A percentile compares a stretch with the other conserved stretches of the same genome.
phyloP scores from a whole-genome alignment of 2,113 vertebrate species.

The Amphilophus citrinellus region DNA sequence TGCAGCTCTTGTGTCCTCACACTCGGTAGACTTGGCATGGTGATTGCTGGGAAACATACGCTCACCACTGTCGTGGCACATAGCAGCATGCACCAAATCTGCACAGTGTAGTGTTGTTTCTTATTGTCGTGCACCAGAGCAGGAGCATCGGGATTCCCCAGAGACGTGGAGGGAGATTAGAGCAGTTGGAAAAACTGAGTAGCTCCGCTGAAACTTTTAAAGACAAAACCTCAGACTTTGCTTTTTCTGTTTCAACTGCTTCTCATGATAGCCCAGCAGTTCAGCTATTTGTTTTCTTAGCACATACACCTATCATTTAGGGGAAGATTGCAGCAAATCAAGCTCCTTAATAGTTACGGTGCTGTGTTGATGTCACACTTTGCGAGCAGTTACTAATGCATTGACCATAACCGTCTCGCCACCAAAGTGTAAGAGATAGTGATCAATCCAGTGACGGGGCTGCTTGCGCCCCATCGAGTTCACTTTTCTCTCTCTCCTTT shows the following conservation, averaged over 20 bases:
- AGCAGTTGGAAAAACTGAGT: background rate
- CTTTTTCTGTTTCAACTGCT: background rate
- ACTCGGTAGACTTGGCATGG: background rate
- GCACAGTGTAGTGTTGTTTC: too few species aligned
- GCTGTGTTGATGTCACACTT: background rate
- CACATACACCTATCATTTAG: background rate
- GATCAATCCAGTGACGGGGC: background rate
- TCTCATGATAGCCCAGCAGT: background rate
- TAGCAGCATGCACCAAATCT: background rate
- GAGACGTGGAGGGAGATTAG: background rate
- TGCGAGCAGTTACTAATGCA: background rate
- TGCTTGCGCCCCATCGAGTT: background rate
- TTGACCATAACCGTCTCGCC: background rate
- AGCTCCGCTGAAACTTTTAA: background rate
- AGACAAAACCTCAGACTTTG: background rate
- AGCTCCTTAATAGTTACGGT: too few species aligned
- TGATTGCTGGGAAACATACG: background rate
- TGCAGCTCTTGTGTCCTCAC: background rate
- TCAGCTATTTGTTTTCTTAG: background rate
- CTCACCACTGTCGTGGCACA: background rate
- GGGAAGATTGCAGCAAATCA: background rate
- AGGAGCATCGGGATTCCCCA: background rate
- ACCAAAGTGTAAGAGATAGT: background rate
- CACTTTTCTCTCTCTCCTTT: conserved; percentile 32
- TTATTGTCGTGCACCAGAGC: background rate